phyloP scores from a whole-genome alignment of 2,113 vertebrate species.

The Acrocephalus kingi region DNA sequence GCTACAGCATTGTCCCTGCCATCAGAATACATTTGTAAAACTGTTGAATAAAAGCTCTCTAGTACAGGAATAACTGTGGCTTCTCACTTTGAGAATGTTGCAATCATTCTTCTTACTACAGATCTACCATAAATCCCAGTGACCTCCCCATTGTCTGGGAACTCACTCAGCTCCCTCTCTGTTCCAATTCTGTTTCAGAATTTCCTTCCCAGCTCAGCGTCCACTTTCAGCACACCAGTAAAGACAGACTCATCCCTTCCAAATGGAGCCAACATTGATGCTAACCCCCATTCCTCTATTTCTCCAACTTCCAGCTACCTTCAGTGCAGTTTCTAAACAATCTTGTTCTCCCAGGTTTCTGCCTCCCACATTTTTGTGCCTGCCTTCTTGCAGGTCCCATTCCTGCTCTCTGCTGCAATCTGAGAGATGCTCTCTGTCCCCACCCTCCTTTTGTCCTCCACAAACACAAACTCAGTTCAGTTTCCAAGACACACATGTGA shows the following conservation, averaged over 20 bases:
- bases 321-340: neutral
- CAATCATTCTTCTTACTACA: neutral
- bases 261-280: fast-evolving
- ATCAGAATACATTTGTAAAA: neutral
- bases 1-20: neutral
- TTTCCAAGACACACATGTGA: neutral
- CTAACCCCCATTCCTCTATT: neutral
- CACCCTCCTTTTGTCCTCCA: neutral
- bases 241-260: neutral
- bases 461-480: neutral
- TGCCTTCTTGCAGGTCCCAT: neutral
- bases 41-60: neutral
- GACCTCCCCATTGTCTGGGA: neutral
- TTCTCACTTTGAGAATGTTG: neutral
- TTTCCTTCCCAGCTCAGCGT: neutral
- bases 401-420: neutral
- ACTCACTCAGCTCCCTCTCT: neutral
- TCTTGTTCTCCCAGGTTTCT: neutral
- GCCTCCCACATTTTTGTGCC: neutral
- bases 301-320: neutral
- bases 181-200: neutral
- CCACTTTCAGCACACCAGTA: neutral
- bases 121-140: neutral
- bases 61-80: neutral
- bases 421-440: neutral